Conservation (phyloP, 2,797 vertebrate genomes). For the Anguilla marmorata region DNA sequence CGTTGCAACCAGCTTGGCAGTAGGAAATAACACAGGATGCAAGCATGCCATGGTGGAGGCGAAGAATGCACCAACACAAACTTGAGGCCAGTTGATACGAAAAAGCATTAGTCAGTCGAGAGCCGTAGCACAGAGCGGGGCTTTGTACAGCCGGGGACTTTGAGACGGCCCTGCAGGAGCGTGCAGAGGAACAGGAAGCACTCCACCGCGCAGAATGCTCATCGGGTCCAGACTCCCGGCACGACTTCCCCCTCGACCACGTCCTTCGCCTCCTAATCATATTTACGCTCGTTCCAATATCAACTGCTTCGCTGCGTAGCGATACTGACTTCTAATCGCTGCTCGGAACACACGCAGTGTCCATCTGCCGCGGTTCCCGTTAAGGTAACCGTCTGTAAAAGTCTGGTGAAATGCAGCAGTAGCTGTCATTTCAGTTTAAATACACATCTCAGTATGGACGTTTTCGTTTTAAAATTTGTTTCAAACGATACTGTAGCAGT, state of each 20-base stretch:
- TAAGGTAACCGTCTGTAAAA: background rate
- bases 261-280: background rate
- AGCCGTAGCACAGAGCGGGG: background rate
- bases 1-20: background rate
- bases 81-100: background rate
- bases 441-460: background rate
- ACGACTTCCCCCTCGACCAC: background rate
- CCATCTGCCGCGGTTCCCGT: background rate
- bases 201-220: background rate
- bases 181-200: background rate
- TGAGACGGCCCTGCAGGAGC: background rate
- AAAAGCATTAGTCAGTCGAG: background rate
- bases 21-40: slow-evolving; percentile 1
- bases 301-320: background rate
- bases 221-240: background rate
- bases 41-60: background rate
- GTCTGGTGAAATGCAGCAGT: background rate
- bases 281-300: background rate
- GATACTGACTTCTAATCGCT: background rate
- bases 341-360: background rate
- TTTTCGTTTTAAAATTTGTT: background rate
- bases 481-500: background rate
- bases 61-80: background rate
- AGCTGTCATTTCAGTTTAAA: background rate
- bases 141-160: background rate